Conservation (phyloP, 1,140 invertebrate genomes). For the Phymastichus coffea region DNA sequence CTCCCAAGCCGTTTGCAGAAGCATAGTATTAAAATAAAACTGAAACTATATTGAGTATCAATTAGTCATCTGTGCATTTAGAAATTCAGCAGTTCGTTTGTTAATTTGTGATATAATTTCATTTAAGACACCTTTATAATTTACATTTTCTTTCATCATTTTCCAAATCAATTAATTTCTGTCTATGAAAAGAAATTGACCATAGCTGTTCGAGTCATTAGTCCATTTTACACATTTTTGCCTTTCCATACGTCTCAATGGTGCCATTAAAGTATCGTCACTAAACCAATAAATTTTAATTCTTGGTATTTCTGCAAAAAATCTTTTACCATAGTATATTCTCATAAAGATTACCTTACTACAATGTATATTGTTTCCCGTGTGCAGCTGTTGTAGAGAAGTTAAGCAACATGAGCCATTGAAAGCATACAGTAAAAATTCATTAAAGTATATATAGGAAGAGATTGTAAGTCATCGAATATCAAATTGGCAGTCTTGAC, state of each 20-base stretch:
- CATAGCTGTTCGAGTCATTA: conserved; percentile 32
- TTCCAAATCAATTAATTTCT: conserved; percentile 30
- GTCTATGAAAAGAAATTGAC: conserved; percentile 33
- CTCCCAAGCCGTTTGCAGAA: no score
- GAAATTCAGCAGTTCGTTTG: no score
- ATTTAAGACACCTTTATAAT: conserved; percentile 36
- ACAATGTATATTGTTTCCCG: no score
- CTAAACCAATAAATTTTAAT: conserved; percentile 39
- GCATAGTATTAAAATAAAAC: no score
- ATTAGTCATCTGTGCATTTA: no score
- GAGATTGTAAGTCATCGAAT: conserved; percentile 40
- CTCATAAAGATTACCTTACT: conserved; percentile 30
- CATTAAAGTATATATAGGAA: conserved; percentile 57
- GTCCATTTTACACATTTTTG: conserved; percentile 27
- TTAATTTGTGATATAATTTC: no score
- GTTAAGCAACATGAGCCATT: conserved; percentile 49
- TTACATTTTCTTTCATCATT: conserved; percentile 34
- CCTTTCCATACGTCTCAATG: conserved; percentile 41
- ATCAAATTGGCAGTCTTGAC: not conserved
- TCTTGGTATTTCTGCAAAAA: conserved; percentile 40
- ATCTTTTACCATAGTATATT: conserved; percentile 15
- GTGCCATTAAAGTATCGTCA: conserved; percentile 41
- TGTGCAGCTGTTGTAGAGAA: conserved; percentile 48
- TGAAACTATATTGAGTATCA: no score
- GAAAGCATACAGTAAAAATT: conserved; percentile 55